A percentile compares a stretch with the other conserved stretches of the same genome.
Evolutionary conservation across 2,888 invertebrate genomes (phyloP).

Genomic region (Linnaemya tessellans): DNA sequence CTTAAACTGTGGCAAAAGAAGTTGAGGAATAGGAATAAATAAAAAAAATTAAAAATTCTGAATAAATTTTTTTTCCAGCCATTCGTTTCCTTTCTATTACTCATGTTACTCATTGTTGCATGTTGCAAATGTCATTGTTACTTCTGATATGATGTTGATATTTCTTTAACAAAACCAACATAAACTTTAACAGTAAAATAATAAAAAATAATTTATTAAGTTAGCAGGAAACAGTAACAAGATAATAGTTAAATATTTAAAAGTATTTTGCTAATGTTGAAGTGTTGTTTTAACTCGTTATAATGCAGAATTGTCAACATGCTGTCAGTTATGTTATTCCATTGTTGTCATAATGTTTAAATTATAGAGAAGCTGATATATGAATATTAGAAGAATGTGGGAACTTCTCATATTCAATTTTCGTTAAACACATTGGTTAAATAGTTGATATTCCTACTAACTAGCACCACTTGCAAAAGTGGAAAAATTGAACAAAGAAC

Average conservation of each 20-base stretch:
- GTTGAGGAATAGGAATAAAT: slow-evolving; percentile 5
- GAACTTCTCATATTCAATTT: no score
- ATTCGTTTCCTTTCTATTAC: not conserved
- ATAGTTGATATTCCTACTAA: no score
- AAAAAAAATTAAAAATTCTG: not conserved
- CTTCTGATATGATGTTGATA: slow-evolving; percentile 39
- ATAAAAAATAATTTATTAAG: slow-evolving; percentile 38
- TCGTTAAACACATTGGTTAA: no score
- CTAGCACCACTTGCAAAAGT: no score
- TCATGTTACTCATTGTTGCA: slow-evolving; percentile 50
- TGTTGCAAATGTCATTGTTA: slow-evolving; percentile 47
- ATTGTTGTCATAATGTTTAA: not conserved
- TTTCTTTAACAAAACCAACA: slow-evolving; percentile 30
- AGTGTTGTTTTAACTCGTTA: slow-evolving; percentile 17
- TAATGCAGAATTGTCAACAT: slow-evolving; percentile 2
- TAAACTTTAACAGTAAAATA: slow-evolving; percentile 9
- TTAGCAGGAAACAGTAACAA: not conserved
- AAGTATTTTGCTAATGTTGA: not conserved
- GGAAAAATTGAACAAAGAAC: no score
- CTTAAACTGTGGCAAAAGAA: slow-evolving; percentile 17
- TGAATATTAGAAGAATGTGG: not conserved
- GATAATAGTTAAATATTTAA: not conserved
- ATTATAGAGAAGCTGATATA: no score
- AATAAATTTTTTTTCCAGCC: not conserved
- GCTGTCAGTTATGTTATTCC: not conserved